Percentiles rank a stretch among this genome's conserved stretches.
Conservation (phyloP, 2,888 invertebrate species). For the Xanthia icteritia region DNA sequence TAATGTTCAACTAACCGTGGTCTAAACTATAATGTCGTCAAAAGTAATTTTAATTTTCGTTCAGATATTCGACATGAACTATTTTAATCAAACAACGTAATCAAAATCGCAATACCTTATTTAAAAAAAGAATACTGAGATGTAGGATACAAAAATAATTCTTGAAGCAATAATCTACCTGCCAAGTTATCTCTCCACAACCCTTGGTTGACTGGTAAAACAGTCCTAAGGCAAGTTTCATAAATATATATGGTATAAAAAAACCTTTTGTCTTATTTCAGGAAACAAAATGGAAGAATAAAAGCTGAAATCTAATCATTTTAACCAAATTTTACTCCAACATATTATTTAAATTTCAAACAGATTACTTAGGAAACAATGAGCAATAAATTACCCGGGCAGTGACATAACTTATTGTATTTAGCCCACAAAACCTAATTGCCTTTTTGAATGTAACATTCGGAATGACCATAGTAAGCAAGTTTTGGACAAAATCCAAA, state of each 20-base stretch:
- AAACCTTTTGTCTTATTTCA: background rate
- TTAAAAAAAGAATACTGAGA: background rate
- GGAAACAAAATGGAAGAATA: background rate
- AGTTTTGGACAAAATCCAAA: slow-evolving; percentile 76
- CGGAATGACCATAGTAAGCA: slow-evolving; percentile 51
- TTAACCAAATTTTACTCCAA: slow-evolving; percentile 1
- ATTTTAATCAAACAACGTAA: background rate
- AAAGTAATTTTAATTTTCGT: background rate
- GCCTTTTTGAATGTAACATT: slow-evolving; percentile 52
- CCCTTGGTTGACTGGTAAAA: background rate
- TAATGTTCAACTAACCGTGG: background rate
- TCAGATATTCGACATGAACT: background rate
- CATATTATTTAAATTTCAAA: slow-evolving; percentile 25
- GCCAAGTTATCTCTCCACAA: background rate
- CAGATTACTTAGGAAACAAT: slow-evolving; percentile 30
- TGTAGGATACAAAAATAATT: background rate
- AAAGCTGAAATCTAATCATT: slow-evolving; percentile 7
- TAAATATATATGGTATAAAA: no score
- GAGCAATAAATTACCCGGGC: slow-evolving; percentile 32
- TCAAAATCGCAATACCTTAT: background rate
- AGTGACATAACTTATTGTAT: slow-evolving; percentile 45
- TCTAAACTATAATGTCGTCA: background rate
- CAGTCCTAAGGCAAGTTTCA: background rate
- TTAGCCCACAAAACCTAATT: slow-evolving; percentile 54
- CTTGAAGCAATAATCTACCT: background rate